Percentiles rank a stretch among this genome's conserved stretches.
Evolutionary conservation across 2,888 invertebrate genomes (phyloP).

Genomic region (Cryptophagus acutangulus): DNA sequence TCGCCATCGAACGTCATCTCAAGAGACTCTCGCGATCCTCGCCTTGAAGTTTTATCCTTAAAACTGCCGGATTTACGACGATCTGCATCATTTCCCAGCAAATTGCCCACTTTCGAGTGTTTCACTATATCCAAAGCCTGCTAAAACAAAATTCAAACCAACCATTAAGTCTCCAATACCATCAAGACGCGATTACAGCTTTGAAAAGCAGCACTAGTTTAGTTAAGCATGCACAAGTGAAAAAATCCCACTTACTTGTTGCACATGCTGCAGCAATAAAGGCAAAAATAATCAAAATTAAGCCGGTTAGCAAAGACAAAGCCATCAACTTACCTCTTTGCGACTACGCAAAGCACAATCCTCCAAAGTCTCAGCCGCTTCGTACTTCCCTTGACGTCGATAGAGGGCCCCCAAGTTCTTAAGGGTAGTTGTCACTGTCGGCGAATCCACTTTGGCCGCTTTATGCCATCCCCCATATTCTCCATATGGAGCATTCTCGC

Average conservation of each 20-base stretch:
- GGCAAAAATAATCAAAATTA: slow-evolving; percentile 15
- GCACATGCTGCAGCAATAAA: slow-evolving; percentile 51
- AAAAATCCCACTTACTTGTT: slow-evolving; percentile 56
- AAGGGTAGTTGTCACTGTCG: slow-evolving; percentile 94
- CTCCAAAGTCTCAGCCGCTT: slow-evolving; percentile 97
- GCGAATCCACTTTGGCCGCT: slow-evolving; percentile 95
- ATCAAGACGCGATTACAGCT: background rate
- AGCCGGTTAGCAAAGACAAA: slow-evolving; percentile 7
- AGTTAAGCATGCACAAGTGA: background rate
- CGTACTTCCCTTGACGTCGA: slow-evolving; percentile 97
- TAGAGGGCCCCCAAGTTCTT: slow-evolving; percentile 98
- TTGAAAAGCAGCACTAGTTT: background rate
- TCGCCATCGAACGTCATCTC: slow-evolving; percentile 71
- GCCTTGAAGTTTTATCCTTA: slow-evolving; percentile 59
- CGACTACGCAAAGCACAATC: slow-evolving; percentile 95
- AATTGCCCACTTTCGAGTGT: slow-evolving; percentile 78
- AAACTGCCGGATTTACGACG: slow-evolving; percentile 46
- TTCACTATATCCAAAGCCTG: slow-evolving; percentile 90
- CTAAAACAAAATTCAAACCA: slow-evolving; percentile 15
- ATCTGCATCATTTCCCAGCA: slow-evolving; percentile 54
- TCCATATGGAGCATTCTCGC: slow-evolving; percentile 85
- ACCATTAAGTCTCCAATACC: background rate
- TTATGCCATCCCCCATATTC: slow-evolving; percentile 97
- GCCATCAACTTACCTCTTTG: slow-evolving; percentile 69
- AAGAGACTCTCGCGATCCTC: slow-evolving; percentile 66